Conservation (phyloP, 2,113 vertebrate genomes). For the Pteropus alecto region DNA sequence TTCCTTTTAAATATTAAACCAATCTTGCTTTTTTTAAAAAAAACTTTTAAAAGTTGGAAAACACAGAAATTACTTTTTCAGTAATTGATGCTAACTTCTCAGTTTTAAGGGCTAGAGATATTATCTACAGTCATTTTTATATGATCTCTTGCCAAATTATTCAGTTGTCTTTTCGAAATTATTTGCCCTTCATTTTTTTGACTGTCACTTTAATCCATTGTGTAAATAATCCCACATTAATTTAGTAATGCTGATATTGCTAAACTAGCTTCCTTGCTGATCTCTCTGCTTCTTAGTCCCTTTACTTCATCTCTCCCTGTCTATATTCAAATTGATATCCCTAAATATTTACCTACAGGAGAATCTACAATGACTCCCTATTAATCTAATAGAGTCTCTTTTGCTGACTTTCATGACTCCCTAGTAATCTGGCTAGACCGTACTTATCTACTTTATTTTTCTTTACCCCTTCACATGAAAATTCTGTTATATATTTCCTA, state of each 20-base stretch:
- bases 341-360: background rate
- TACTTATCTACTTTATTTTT: background rate
- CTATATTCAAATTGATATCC: background rate
- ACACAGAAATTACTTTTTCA: background rate
- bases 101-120: background rate
- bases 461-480: background rate
- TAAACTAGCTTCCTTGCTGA: background rate
- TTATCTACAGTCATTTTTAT: background rate
- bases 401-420: background rate
- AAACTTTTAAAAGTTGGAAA: background rate
- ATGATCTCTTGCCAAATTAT: background rate
- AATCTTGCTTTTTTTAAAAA: background rate
- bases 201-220: background rate
- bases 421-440: background rate
- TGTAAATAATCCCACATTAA: background rate
- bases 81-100: background rate
- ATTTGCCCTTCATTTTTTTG: background rate
- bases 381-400: background rate
- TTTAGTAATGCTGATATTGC: background rate
- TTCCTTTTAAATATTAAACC: background rate
- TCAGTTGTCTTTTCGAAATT: background rate
- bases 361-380: background rate
- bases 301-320: background rate
- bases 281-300: background rate
- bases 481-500: background rate